A percentile compares a stretch with the other conserved stretches of the same genome.
These are phyloP conservation scores for Micrastur ruficollis DNA, from an alignment of 2,797 vertebrate species.

Conservation along the genomic window DNA sequence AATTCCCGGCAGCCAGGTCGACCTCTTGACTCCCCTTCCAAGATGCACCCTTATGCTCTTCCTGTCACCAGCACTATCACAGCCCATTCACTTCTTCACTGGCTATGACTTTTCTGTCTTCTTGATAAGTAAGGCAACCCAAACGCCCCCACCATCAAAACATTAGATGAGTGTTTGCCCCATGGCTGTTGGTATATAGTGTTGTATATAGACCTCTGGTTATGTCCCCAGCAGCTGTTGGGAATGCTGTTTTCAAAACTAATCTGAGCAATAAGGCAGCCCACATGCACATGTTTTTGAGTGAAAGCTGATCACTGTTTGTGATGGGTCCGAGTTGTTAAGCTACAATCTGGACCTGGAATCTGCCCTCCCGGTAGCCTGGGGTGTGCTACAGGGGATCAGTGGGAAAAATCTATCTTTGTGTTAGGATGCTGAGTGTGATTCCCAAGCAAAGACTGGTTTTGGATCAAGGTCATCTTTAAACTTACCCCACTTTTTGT, in stretches of 20 bases:
- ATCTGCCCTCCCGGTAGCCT: not conserved
- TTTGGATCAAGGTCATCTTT: not conserved
- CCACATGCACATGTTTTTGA: not conserved
- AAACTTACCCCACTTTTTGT: not conserved
- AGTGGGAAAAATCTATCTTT: not conserved
- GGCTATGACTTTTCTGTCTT: not conserved
- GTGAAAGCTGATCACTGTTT: slow-evolving; percentile 18
- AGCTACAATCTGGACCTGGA: not conserved
- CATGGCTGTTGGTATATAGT: not conserved
- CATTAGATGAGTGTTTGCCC: not conserved
- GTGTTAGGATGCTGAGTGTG: not conserved
- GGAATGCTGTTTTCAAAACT: slow-evolving; percentile 13
- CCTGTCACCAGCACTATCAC: not conserved
- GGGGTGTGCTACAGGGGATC: not conserved
- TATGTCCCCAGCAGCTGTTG: not conserved
- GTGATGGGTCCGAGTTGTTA: not conserved
- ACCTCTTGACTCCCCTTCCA: not conserved
- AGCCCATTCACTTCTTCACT: not conserved
- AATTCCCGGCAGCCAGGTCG: not conserved
- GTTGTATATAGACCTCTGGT: not conserved
- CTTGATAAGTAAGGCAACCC: not conserved
- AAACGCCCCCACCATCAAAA: not conserved
- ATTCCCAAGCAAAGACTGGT: not conserved
- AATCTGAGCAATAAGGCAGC: not conserved
- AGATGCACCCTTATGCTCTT: not conserved